A percentile compares a stretch with the other conserved stretches of the same genome.
Conservation (phyloP, 64 coral and sea anemone genomes). For the Actinia equina region DNA sequence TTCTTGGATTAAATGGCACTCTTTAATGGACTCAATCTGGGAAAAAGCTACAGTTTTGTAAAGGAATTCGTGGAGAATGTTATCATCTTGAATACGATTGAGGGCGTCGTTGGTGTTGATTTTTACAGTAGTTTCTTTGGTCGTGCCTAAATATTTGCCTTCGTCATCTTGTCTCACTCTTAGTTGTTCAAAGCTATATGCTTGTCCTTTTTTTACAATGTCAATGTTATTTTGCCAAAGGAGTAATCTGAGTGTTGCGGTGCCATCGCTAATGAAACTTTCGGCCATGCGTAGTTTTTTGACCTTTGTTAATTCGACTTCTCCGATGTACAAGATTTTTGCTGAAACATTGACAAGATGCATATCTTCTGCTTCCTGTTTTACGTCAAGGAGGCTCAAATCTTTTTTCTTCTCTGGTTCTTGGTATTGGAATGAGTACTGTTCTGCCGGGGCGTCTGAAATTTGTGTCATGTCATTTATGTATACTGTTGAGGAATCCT, state of each 20-base stretch:
- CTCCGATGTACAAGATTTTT: neutral
- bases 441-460: neutral
- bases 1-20: neutral
- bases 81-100: no score
- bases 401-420: neutral
- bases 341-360: neutral
- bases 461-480: conserved; percentile 30
- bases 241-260: neutral
- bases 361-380: conserved; percentile 7
- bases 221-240: neutral
- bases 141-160: conserved; percentile 14
- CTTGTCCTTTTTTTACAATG: neutral
- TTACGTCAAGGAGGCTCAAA: neutral
- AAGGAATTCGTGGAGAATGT: no score
- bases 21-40: neutral
- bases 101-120: neutral
- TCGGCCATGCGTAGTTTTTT: neutral
- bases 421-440: conserved; percentile 17
- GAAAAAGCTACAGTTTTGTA: neutral
- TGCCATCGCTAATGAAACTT: conserved; percentile 13
- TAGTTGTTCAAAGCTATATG: neutral
- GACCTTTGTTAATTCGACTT: conserved; percentile 2
- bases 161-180: neutral
- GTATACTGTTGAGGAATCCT: neutral
- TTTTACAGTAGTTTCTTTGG: neutral